phyloP scores from a whole-genome alignment of 2,113 vertebrate genomes.

The Alectura lathami region DNA sequence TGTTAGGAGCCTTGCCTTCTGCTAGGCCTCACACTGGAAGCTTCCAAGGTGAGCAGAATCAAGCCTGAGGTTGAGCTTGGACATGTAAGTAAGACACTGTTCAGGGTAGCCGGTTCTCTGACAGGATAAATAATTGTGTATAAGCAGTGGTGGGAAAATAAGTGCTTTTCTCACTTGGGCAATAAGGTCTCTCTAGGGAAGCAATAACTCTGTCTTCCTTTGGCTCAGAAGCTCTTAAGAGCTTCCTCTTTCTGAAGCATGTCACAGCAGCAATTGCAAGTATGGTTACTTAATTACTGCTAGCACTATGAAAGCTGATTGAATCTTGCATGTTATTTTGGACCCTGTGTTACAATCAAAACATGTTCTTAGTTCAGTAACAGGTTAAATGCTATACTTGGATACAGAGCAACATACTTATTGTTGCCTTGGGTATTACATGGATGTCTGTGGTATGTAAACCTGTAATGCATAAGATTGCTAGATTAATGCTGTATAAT shows the following conservation, averaged over 20 bases:
- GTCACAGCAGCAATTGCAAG: neutral
- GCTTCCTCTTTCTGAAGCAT: neutral
- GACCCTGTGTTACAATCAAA: neutral
- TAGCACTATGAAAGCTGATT: fast-evolving
- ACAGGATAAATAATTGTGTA: fast-evolving
- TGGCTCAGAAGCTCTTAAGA: neutral
- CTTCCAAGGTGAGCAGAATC: fast-evolving
- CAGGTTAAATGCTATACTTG: neutral
- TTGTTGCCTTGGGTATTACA: neutral
- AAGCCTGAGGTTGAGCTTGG: neutral
- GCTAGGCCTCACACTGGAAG: neutral
- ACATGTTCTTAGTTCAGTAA: neutral
- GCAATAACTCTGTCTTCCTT: neutral
- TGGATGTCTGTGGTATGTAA: neutral
- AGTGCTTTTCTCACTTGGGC: neutral
- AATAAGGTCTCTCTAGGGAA: neutral
- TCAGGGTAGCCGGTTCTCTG: neutral
- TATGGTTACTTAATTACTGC: neutral
- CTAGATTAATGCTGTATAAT: neutral
- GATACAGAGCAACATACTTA: neutral
- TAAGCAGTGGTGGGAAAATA: fast-evolving
- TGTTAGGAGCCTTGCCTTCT: neutral
- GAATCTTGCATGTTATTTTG: neutral
- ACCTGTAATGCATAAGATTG: neutral
- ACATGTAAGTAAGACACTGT: no score